Conservation (phyloP, 2,113 vertebrate species). For the Chaetorhynchus papuensis region DNA sequence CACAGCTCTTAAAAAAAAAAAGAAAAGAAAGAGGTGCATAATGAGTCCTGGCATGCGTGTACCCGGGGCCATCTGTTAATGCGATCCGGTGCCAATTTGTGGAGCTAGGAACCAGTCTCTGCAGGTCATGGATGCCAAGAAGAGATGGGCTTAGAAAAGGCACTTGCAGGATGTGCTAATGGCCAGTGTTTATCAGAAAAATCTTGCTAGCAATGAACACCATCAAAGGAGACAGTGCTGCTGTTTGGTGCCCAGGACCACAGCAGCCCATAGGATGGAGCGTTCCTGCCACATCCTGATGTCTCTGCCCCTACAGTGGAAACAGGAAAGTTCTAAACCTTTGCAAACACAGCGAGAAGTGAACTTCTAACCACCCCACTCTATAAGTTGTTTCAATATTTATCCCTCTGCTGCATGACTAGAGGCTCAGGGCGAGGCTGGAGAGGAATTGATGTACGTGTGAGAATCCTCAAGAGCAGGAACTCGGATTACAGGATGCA, state of each 20-base stretch:
- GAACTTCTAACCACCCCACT: background rate
- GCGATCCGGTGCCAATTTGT: background rate
- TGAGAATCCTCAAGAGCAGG: background rate
- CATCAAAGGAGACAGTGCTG: background rate
- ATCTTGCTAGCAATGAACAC: background rate
- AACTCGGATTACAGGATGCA: background rate
- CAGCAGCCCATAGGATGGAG: background rate
- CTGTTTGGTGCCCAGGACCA: background rate
- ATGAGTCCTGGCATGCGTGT: background rate
- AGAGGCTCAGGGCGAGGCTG: accelerated
- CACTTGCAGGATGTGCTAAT: conserved; percentile 2
- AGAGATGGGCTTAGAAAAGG: background rate
- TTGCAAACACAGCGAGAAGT: background rate
- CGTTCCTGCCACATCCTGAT: background rate
- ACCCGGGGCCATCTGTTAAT: background rate
- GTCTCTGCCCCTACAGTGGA: background rate
- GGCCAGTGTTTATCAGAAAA: background rate
- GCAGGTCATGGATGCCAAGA: background rate
- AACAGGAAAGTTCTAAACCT: background rate
- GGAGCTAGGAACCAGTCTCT: background rate
- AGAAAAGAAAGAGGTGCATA: background rate
- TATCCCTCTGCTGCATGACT: background rate
- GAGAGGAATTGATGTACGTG: background rate
- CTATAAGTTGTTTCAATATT: background rate
- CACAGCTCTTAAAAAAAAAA: background rate